Percentiles rank a stretch among this genome's conserved stretches.
These are phyloP conservation scores for Halictus quadricinctus DNA, from an alignment of 2,888 invertebrate species.

Conservation along the genomic window DNA sequence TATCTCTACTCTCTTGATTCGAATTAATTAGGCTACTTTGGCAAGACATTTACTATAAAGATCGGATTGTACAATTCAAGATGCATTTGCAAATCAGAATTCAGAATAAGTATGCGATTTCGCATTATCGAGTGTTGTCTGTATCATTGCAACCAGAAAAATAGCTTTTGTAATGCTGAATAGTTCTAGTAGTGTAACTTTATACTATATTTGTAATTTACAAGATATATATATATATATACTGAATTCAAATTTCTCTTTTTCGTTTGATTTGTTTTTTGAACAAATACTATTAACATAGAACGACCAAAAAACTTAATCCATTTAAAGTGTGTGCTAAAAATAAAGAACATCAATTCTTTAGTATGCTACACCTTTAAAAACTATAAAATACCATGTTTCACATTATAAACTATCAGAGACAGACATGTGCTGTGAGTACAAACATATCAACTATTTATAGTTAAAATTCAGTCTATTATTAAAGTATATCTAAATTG, in stretches of 20 bases:
- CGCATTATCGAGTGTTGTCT: slow-evolving; percentile 8
- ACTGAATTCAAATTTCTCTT: not conserved
- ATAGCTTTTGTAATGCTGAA: slow-evolving; percentile 24
- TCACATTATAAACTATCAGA: slow-evolving; percentile 36
- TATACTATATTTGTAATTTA: slow-evolving; percentile 17
- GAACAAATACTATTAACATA: slow-evolving; percentile 8
- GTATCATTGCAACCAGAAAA: slow-evolving; percentile 41
- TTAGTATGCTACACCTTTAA: slow-evolving; percentile 5
- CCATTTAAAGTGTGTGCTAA: slow-evolving; percentile 14
- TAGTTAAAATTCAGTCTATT: slow-evolving; percentile 61
- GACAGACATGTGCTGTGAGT: slow-evolving; percentile 11
- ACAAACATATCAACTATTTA: slow-evolving; percentile 39
- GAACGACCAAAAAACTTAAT: slow-evolving; percentile 6
- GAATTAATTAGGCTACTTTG: slow-evolving; percentile 56
- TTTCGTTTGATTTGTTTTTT: not conserved
- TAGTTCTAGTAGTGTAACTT: slow-evolving; percentile 30
- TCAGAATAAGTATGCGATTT: not conserved
- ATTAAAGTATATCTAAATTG: slow-evolving; percentile 55
- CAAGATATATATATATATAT: slow-evolving; percentile 3
- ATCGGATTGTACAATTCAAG: slow-evolving; percentile 19
- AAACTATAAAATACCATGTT: slow-evolving; percentile 37
- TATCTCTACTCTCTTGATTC: slow-evolving; percentile 19
- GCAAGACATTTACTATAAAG: slow-evolving; percentile 40
- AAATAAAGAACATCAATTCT: slow-evolving; percentile 24
- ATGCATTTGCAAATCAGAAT: slow-evolving; percentile 29